phyloP scores from a whole-genome alignment of 2,797 vertebrate species.

The Epinephelus awoara region DNA sequence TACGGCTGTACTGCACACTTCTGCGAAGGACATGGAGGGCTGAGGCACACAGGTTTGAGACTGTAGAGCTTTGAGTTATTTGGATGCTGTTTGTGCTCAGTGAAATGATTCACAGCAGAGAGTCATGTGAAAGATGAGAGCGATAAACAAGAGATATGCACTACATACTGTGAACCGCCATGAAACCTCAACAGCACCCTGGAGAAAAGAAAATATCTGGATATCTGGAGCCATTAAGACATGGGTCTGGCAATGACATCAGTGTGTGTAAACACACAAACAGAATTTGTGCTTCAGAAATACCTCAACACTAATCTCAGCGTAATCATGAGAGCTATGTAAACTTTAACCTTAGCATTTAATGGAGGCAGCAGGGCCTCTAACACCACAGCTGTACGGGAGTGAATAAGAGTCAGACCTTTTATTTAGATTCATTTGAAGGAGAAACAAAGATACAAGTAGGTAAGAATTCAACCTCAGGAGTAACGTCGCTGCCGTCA shows the following conservation, averaged over 20 bases:
- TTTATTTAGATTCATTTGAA: not conserved
- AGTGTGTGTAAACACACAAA: slow-evolving; percentile 55
- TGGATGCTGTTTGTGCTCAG: slow-evolving; percentile 9
- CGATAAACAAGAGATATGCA: slow-evolving; percentile 52
- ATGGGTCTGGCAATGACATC: slow-evolving; percentile 59
- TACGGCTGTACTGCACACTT: not conserved
- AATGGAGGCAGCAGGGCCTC: not conserved
- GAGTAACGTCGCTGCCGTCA: not conserved
- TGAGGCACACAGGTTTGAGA: slow-evolving; percentile 3
- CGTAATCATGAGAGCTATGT: not conserved
- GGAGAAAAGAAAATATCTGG: slow-evolving; percentile 63
- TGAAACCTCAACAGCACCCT: slow-evolving; percentile 53
- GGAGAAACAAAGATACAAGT: not conserved
- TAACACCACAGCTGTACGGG: not conserved
- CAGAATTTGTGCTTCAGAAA: slow-evolving; percentile 21
- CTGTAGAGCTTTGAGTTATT: slow-evolving; percentile 5
- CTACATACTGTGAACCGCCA: slow-evolving; percentile 36
- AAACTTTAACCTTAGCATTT: not conserved
- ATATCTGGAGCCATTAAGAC: slow-evolving; percentile 68
- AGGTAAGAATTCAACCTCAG: not conserved
- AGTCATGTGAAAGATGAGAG: slow-evolving; percentile 31
- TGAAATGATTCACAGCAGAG: slow-evolving; percentile 30
- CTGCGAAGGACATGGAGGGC: not conserved
- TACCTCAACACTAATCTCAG: not conserved
- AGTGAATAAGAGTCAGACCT: not conserved